Percentiles rank a stretch among this genome's conserved stretches.
Evolutionary conservation across 2,797 vertebrate genomes (phyloP).

Genomic region (Halcyon chelicuti): DNA sequence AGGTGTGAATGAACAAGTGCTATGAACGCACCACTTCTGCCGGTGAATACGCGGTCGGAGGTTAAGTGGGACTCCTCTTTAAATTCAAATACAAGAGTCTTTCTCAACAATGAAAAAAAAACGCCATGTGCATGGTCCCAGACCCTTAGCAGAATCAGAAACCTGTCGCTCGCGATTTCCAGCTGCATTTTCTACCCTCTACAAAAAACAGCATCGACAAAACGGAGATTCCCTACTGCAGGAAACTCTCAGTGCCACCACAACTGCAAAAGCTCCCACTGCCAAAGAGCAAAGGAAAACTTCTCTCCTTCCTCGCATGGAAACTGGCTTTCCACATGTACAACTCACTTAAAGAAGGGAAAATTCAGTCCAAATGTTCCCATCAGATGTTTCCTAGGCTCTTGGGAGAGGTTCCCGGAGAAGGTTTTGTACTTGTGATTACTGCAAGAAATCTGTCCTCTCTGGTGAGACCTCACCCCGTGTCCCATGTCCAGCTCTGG

Average conservation of each 20-base stretch:
- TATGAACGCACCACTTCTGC: not conserved
- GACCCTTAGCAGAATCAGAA: not conserved
- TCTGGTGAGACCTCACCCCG: not conserved
- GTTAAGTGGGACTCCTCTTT: not conserved
- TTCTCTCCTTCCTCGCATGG: not conserved
- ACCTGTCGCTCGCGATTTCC: not conserved
- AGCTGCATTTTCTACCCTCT: not conserved
- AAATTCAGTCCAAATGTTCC: not conserved
- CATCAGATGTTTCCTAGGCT: fast-evolving
- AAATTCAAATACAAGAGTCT: not conserved
- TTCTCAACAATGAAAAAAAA: not conserved
- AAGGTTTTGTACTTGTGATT: not conserved
- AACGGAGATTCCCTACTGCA: not conserved
- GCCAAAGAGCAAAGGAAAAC: not conserved
- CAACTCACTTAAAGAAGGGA: not conserved
- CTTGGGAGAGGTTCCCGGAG: not conserved
- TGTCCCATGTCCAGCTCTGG: not conserved
- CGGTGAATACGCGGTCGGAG: fast-evolving
- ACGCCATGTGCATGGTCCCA: fast-evolving
- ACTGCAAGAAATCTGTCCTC: not conserved
- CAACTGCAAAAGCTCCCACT: not conserved
- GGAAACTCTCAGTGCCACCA: fast-evolving
- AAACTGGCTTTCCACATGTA: not conserved
- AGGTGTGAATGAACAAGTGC: not conserved
- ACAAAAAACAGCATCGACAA: fast-evolving